Base-by-base conservation (phyloP, 2,797 vertebrate species). In the Acomys russatus region DNA sequence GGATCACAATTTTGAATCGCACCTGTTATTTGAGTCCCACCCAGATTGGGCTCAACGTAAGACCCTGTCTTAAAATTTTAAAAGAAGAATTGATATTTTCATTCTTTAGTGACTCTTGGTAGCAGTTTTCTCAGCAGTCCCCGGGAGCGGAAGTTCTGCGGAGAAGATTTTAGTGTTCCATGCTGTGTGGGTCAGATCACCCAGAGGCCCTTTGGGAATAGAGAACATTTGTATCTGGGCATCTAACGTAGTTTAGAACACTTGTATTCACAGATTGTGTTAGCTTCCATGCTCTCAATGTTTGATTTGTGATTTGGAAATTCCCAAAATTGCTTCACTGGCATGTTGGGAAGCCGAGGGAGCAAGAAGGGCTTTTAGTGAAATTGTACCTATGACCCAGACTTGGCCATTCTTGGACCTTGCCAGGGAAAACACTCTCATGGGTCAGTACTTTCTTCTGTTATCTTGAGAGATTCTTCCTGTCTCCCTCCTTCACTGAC, bases 401-500 rank as follows among this genome's bases (percentile, higher is more conserved):
- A 88, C 63, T 71, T 64, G 76, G 83, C 80, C 87, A 59, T 82
- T 90, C 80, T 77, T 28, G 76, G 70, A 70, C 56, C 51, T 51
- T 66, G 84, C 92, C 63, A 59, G 66, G 51, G 92, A 92, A 90
- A 91, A 85, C 84, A 68, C 59, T 95, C 66, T 35, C 9, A 80
- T 63, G 44, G 63, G 49, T 76, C 71, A 9, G 92, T 73, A n/a
- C 56, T 91, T 94, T 76, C 54, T 73, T 88, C 90, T n/a, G 0
- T 56, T 88, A 5, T 54, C 89, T 76, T 30, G 30, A 90, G 90
- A 83, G 96, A 96, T 85, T 66, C 83, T 95, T 11, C 86, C 7
- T 93, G 8, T 71, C 97, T 97, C 93, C 64, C 90, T 78, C 91
- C 85, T 96, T 56, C 1, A 0, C 22, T 91, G 91, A 44, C 28